Conservation (phyloP, 1,140 invertebrate species). For the Bombus polaris region DNA sequence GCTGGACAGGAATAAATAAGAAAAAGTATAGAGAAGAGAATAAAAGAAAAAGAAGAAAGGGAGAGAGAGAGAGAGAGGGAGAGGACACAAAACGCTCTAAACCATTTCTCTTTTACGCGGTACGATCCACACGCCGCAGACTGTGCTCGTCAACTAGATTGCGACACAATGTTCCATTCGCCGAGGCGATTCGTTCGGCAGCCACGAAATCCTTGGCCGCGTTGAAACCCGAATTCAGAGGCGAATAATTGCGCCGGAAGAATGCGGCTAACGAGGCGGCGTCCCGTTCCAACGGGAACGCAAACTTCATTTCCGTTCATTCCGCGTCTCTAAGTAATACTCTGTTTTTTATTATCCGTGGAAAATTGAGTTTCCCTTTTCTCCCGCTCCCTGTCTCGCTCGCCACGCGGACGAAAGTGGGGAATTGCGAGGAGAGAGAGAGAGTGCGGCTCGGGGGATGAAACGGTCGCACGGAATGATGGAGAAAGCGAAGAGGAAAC, state of each 20-base stretch:
- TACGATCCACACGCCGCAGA: not conserved
- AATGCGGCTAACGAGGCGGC: conserved; percentile 46
- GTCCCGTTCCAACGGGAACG: not conserved
- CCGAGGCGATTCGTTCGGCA: not conserved
- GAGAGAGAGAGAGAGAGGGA: not conserved
- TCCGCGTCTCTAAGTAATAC: conserved; percentile 50
- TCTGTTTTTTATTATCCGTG: conserved; percentile 65
- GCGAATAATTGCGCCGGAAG: conserved; percentile 33
- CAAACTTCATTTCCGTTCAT: conserved; percentile 58
- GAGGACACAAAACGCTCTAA: not conserved
- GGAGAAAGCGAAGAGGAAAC: not conserved
- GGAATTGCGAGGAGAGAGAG: too few species aligned
- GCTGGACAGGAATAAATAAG: not conserved
- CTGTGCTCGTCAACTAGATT: not conserved
- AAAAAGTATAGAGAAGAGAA: not conserved
- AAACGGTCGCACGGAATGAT: not conserved
- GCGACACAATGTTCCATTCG: not conserved
- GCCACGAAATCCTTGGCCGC: not conserved
- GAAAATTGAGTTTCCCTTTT: conserved; percentile 69
- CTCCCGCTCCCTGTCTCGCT: conserved; percentile 16
- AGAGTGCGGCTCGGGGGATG: not conserved
- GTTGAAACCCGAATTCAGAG: conserved; percentile 28
- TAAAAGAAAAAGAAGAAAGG: not conserved
- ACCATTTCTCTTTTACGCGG: not conserved
- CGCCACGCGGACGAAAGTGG: too few species aligned